Evolutionary conservation across 2,113 vertebrate species (phyloP).

Genomic region (Edolisoma coerulescens): DNA sequence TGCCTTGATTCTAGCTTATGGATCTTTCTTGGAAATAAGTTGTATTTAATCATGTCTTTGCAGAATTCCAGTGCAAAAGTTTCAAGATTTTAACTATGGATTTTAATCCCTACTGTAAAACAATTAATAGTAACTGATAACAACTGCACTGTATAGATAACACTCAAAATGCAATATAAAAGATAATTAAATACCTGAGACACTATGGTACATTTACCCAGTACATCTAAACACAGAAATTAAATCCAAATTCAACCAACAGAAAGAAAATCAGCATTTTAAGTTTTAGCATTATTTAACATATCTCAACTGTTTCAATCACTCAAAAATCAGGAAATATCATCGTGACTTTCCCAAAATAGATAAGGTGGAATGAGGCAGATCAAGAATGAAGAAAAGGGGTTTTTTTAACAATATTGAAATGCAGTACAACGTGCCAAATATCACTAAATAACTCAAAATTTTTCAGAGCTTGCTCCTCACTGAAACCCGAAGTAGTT

Average conservation of each 20-base stretch:
- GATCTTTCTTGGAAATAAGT: background rate
- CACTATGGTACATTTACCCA: background rate
- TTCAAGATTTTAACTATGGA: background rate
- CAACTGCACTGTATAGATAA: background rate
- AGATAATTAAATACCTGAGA: background rate
- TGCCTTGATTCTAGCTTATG: background rate
- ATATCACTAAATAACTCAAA: background rate
- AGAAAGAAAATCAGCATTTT: background rate
- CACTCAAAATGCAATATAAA: slow-evolving; percentile 4
- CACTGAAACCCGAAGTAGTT: background rate
- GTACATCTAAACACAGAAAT: background rate
- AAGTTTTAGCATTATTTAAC: background rate
- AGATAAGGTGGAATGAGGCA: background rate
- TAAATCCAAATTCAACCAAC: background rate
- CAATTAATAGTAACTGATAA: background rate
- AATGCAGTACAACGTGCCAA: background rate
- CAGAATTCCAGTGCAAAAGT: background rate
- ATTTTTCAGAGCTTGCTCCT: background rate
- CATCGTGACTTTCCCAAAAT: background rate
- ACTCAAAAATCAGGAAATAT: background rate
- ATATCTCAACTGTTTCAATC: background rate
- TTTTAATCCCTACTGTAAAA: background rate
- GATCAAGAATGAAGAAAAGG: background rate
- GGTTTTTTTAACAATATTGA: background rate
- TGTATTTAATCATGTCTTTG: background rate